phyloP scores from a whole-genome alignment of 2,888 invertebrate genomes.

The Diaprepes abbreviatus region DNA sequence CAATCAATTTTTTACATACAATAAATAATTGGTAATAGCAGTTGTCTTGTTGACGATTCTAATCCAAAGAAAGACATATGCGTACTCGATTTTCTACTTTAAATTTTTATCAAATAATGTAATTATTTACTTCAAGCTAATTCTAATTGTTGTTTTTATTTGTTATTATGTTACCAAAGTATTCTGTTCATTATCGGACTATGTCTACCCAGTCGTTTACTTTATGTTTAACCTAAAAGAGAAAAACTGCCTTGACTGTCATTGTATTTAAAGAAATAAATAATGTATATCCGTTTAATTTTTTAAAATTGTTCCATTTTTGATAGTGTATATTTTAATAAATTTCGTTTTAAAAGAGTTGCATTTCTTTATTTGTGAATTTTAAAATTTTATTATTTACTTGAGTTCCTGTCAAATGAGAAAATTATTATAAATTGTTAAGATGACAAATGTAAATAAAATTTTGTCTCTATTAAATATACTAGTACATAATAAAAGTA shows the following conservation, averaged over 20 bases:
- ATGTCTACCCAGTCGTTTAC: background rate
- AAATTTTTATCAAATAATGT: conserved; percentile 5
- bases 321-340: conserved; percentile 50
- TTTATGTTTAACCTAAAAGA: conserved; percentile 8
- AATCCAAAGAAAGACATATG: background rate
- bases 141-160: conserved; percentile 4
- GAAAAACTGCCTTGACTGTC: conserved; percentile 33
- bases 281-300: conserved; percentile 32
- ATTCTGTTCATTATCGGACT: conserved; percentile 4
- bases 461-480: too few relatives aligned
- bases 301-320: conserved; percentile 46
- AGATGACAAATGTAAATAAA: too few relatives aligned
- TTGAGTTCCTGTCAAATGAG: too few relatives aligned
- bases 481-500: too few relatives aligned
- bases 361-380: background rate
- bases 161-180: conserved; percentile 16
- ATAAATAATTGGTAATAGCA: conserved; percentile 12
- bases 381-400: too few relatives aligned
- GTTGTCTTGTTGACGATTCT: conserved; percentile 1
- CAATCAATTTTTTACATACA: conserved; percentile 18
- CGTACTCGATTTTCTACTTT: conserved; percentile 3
- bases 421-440: too few relatives aligned
- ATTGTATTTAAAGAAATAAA: conserved; percentile 18
- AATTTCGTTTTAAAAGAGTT: conserved; percentile 36
- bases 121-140: background rate